Evolutionary conservation across 2,797 vertebrate genomes (phyloP).

Genomic region (Limnodromus scolopaceus): DNA sequence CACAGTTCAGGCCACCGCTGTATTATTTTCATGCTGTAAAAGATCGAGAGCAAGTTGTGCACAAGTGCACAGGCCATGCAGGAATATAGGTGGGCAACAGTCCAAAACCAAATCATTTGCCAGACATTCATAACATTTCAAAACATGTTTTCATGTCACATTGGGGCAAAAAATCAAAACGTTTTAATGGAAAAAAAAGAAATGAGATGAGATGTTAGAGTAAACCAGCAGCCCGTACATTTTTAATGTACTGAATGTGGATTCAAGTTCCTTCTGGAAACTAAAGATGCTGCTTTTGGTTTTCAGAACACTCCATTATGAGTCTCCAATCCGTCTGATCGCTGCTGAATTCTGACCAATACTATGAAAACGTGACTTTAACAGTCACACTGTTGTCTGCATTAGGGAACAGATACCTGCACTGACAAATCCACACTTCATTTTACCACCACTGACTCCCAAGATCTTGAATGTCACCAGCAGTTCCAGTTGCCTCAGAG

Average conservation of each 20-base stretch:
- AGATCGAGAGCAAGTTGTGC: not conserved
- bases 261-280: not conserved
- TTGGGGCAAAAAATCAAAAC: not conserved
- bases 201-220: not conserved
- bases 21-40: constrained; percentile 3
- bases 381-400: not conserved
- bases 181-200: constrained; percentile 15
- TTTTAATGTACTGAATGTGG: not conserved
- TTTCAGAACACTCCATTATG: not conserved
- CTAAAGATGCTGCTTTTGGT: not conserved
- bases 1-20: not conserved
- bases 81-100: constrained; percentile 33
- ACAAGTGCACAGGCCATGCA: not conserved
- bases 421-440: not conserved
- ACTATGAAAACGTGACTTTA: not conserved
- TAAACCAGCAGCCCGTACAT: not conserved
- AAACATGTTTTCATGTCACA: constrained; percentile 31
- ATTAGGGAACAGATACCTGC: not conserved
- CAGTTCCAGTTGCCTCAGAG: not conserved
- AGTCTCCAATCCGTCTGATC: not conserved
- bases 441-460: not conserved
- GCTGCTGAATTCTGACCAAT: not conserved
- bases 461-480: not conserved
- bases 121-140: constrained; percentile 45
- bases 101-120: constrained; percentile 6